phyloP scores from a whole-genome alignment of 2,113 vertebrate genomes.

The Amphiprion ocellaris region DNA sequence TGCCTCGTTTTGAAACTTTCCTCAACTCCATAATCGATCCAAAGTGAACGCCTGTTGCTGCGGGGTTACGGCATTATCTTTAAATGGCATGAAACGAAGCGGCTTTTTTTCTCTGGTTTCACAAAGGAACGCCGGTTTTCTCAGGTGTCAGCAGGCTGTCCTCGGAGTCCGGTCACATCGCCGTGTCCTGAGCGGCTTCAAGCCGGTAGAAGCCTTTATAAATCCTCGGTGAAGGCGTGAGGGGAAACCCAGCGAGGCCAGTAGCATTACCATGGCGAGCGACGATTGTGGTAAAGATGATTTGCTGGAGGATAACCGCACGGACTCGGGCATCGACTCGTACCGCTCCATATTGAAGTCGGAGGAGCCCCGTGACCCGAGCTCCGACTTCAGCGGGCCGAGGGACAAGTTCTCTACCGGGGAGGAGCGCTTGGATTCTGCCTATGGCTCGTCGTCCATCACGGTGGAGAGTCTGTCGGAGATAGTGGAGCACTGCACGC shows the following conservation, averaged over 20 bases:
- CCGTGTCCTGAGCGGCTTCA: conserved; percentile 49
- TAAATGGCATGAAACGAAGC: conserved; percentile 80
- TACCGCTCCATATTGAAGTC: conserved; percentile 73
- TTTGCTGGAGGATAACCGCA: conserved; percentile 75
- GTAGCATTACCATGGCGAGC: conserved; percentile 72
- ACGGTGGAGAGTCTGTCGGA: conserved; percentile 80
- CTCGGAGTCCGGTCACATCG: conserved; percentile 34
- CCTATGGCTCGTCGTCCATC: conserved; percentile 83
- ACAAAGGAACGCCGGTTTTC: conserved; percentile 67
- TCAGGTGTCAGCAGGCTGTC: conserved; percentile 47
- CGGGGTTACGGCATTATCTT: neutral
- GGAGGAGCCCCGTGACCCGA: conserved; percentile 70
- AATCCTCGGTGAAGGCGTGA: conserved; percentile 33
- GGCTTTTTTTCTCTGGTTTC: conserved; percentile 62
- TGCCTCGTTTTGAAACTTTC: neutral
- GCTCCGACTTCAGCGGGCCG: conserved; percentile 56
- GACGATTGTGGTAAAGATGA: conserved; percentile 74
- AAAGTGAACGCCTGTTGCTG: neutral
- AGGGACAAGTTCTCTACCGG: conserved; percentile 74
- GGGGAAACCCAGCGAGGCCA: conserved; percentile 30
- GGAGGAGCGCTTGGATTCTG: conserved; percentile 85
- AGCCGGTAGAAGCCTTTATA: conserved; percentile 36
- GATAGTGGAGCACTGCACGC: conserved; percentile 64
- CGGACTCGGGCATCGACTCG: conserved; percentile 83
- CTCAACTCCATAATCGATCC: neutral